Base-by-base conservation (phyloP, 2,113 vertebrate genomes). In the Thalassarche chlororhynchos region DNA sequence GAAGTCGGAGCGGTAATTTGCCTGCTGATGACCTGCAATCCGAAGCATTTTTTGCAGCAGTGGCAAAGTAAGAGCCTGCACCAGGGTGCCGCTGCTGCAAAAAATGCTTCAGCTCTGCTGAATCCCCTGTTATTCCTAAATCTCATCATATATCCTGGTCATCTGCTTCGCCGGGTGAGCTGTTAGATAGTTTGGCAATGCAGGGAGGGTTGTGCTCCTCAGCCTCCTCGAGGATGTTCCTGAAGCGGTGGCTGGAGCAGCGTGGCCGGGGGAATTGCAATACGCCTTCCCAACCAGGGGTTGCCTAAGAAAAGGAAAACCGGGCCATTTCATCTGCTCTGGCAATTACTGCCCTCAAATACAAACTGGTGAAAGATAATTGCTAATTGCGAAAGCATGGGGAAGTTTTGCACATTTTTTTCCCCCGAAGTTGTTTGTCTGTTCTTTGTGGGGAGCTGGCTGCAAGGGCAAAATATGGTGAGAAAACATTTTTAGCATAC, bases 371-470 rank as follows among this genome's bases (percentile, higher is more conserved):
- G 31, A 9, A 54, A 42, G 36, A 15, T 8, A 32, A 57, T 3
- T 9, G 23, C n/a, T 6, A 42, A 14, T 29, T 42, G 29, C 28
- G 18, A 46, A 82, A 44, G 32, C 18, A 31, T 0, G 1, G 47
- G 26, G 16, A 51, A 60, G 31, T 42, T 42, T 28, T 8, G 12
- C 8, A 14, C 3, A 6, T 2, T 14, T 18, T 34, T 19, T 4
- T 2, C 10, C 13, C 40, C 20, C 2, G 3, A 61, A 65, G 60
- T 26, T 44, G 10, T 36, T 19, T 0, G 0, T 21, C 34, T 55
- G 8, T 65, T 87, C 34, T 49, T 54, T 12, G 21, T 9, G 44
- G 23, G 49, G 26, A 66, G 68, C 24, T 21, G 23, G 17, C 57
- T 54, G 36, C 34, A 34, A 34, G 42, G 36, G 38, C 49, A 49